Evolutionary conservation across 2,888 invertebrate genomes (phyloP).

Genomic region (Sarcophaga subvicina): DNA sequence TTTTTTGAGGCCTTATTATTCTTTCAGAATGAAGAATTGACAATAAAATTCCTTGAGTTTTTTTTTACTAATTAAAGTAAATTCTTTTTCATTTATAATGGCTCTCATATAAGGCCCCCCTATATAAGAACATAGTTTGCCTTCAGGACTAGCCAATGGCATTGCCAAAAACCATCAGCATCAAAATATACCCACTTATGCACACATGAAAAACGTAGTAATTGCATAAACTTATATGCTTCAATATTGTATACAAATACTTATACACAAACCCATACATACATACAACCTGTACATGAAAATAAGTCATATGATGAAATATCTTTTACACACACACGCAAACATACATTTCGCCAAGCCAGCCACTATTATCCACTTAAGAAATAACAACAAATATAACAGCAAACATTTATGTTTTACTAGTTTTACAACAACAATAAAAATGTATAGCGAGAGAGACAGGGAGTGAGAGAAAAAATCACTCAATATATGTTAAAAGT

Average conservation of each 20-base stretch:
- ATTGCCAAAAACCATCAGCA: conserved; percentile 14
- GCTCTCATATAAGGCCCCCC: neutral
- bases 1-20: too few species aligned
- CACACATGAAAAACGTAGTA: conserved; percentile 40
- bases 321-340: neutral
- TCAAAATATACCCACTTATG: conserved; percentile 28
- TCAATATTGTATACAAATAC: conserved; percentile 10
- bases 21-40: too few species aligned
- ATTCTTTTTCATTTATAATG: neutral
- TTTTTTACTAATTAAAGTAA: neutral
- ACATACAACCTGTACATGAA: conserved; percentile 5
- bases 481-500: conserved; percentile 12
- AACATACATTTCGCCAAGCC: conserved; percentile 27
- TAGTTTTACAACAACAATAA: conserved; percentile 32
- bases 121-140: too few species aligned
- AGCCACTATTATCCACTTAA: conserved; percentile 57
- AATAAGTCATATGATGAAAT: too few species aligned
- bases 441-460: neutral
- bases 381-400: conserved; percentile 34
- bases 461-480: conserved; percentile 1
- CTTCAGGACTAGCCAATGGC: neutral
- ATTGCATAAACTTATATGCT: conserved; percentile 59
- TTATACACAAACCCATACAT: neutral
- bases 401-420: conserved; percentile 23
- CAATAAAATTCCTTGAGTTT: too few species aligned